Base-by-base conservation (phyloP, 2,888 invertebrate species). In the Horisme vitalbata region DNA sequence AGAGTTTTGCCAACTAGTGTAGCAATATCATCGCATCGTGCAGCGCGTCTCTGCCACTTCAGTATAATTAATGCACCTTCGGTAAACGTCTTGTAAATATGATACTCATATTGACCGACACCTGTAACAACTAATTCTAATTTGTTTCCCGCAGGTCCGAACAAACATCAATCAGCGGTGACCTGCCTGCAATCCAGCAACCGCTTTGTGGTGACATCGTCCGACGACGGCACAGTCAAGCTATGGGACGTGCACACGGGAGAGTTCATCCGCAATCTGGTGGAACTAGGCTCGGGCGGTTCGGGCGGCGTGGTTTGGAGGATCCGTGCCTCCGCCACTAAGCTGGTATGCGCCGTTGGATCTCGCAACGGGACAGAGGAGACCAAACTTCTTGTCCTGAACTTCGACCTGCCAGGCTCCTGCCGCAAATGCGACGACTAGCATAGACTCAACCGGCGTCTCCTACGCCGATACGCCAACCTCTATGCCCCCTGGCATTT, bases 231-330 rank as follows among this genome's bases (percentile, higher is more conserved):
- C 43, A 99, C 99, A 1, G 99, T 99, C 10, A 99, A 99, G 84
- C 91, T 99, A 47, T 99, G 99, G 99, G 99, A 99, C 86, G 95
- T 99, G 32, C 95, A 95, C 78, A 98, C 97, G 41, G 97, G 97
- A 79, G 97, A 97, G 72, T 99, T 99, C 83, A 95, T 99, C 57
- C 93, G 99, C 53, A 98, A 99, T 89, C 92, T 99, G 55, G 97
- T 99, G 46, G 94, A 97, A 27, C 90, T 99, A 55, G 95, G 96
- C 50, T 97, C 97, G 58, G 98, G 99, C 13, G 99, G 99, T 2
- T 96, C 97, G 31, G 99, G 99, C 2, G 99, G 99, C 31, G 99
- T 99, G 11, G 99, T 99, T 8, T 99, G 99, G 99, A 93, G 99
- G 33, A 98, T 99, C 56, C 86, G 92, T 11, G 98, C 99, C 39